phyloP scores from a whole-genome alignment of 2,888 invertebrate species.

The Lymantria monacha region DNA sequence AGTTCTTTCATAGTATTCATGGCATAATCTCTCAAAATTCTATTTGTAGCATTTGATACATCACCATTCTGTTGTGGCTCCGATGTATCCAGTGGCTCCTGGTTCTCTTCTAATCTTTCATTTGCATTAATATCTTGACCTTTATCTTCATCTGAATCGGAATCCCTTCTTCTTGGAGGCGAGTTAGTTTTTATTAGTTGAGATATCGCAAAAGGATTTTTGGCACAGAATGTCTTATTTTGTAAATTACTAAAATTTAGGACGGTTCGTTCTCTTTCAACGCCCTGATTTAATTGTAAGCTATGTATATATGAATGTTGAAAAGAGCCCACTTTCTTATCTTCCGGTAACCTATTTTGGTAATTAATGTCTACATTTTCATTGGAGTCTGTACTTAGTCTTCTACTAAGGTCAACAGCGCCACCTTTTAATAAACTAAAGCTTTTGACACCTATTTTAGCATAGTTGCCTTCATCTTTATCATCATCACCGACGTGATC shows the following conservation, averaged over 20 bases:
- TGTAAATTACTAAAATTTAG: constrained; percentile 76
- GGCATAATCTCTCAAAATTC: constrained; percentile 88
- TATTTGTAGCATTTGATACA: constrained; percentile 75
- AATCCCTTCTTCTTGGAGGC: constrained; percentile 78
- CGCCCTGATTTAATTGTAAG: constrained; percentile 65
- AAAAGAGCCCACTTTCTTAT: constrained; percentile 71
- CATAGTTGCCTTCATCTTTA: constrained; percentile 52
- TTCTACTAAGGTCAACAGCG: constrained; percentile 75
- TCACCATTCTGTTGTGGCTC: constrained; percentile 69
- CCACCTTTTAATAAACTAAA: constrained; percentile 74
- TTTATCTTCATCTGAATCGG: constrained; percentile 75
- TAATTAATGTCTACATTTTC: constrained; percentile 78
- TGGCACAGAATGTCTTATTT: constrained; percentile 80
- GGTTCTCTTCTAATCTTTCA: constrained; percentile 63
- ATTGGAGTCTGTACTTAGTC: constrained; percentile 78
- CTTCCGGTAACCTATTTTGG: constrained; percentile 69
- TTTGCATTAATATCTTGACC: constrained; percentile 76
- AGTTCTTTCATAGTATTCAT: constrained; percentile 91
- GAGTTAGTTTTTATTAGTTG: constrained; percentile 80
- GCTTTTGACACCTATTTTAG: constrained; percentile 77
- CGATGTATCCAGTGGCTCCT: constrained; percentile 55
- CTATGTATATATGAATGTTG: constrained; percentile 79
- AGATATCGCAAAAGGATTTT: constrained; percentile 81
- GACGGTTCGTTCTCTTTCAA: constrained; percentile 66
- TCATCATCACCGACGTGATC: constrained; percentile 54